Evolutionary conservation across 1,140 invertebrate species (phyloP), one percentile per base, ranked within the genome.

Genomic region (Dendroctonus ponderosae): DNA sequence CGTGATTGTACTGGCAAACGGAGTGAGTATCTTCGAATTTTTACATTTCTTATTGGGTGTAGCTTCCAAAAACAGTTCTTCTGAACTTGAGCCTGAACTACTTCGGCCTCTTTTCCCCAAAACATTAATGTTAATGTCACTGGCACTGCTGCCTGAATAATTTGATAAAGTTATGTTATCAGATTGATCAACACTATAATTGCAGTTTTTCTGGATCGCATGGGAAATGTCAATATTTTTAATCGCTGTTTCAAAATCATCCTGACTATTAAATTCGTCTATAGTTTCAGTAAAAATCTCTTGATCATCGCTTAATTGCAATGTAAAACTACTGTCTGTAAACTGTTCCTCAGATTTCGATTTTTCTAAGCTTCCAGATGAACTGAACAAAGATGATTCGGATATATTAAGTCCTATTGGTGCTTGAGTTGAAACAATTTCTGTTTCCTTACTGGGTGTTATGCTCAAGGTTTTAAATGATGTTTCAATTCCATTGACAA

Each of bases 31-130:
- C 42, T 60, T 40, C 37, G 57, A 9, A 12, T 12, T 39, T 48
- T 15, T 56, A 26, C 26, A 48, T 50, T 60, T 67, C 57, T 67
- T 67, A 0, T 49, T 53, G n/a, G 66, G 66, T 14, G 66, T 67
- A 12, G 50, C 58, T 43, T 61, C 66, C 7, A 62, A 42, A 26
- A 62, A 61, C 9, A 43, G 54, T 14, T 62, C 59, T n/a, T 67
- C 66, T 7, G 59, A 67, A 56, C 15, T 57, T 5, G 42, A 15
- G 3, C 14, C 15, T 53, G 51, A 63, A 63, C n/a, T 38, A 43
- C 26, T 26, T 26, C 26, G 26, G 26, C 1, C 26, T 26, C 26
- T 26, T 26, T 26, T 26, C 26, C 26, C 26, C 26, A 26, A 26
- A 26, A 26, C 26, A 26, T 26, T 26, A 26, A 26, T 26, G 26